phyloP scores from a whole-genome alignment of 2,888 invertebrate genomes.

The Nomada lathburiana region DNA sequence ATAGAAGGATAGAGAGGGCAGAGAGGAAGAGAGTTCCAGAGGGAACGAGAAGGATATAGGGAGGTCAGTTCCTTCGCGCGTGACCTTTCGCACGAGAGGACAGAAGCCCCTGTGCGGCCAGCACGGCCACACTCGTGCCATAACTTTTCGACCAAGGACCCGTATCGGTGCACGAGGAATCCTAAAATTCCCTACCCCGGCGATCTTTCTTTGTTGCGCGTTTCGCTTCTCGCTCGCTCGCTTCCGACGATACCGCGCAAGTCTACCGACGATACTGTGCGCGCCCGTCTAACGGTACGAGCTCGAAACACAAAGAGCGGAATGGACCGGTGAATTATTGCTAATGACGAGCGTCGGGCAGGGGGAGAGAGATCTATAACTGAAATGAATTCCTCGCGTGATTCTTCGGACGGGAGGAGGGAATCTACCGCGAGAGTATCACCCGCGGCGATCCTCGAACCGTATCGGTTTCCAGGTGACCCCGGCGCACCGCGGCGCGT shows the following conservation, averaged over 20 bases:
- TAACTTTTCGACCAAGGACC: constrained; percentile 70
- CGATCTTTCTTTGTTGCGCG: constrained; percentile 31
- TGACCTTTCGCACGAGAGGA: constrained; percentile 74
- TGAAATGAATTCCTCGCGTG: constrained; percentile 18
- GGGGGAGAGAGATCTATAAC: background rate
- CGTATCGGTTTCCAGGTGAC: constrained; percentile 61
- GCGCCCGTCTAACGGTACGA: constrained; percentile 37
- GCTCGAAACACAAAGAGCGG: constrained; percentile 5
- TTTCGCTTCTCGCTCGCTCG: constrained; percentile 10
- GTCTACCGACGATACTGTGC: constrained; percentile 20
- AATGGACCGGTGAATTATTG: constrained; percentile 1
- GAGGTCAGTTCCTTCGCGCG: constrained; percentile 68
- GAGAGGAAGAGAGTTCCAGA: background rate
- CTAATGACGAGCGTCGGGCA: background rate
- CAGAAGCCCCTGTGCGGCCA: constrained; percentile 58
- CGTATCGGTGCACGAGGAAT: constrained; percentile 63
- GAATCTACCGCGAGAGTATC: constrained; percentile 5
- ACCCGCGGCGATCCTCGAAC: constrained; percentile 33
- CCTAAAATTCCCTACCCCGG: constrained; percentile 61
- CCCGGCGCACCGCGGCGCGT: constrained; percentile 8
- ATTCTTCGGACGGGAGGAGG: constrained; percentile 14
- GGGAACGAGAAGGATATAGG: constrained; percentile 12
- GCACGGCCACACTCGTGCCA: constrained; percentile 59
- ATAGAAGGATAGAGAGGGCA: constrained; percentile 1
- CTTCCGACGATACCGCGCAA: constrained; percentile 47